These are phyloP conservation scores for Andrena marginata DNA, from an alignment of 2,888 invertebrate genomes.

Conservation along the genomic window DNA sequence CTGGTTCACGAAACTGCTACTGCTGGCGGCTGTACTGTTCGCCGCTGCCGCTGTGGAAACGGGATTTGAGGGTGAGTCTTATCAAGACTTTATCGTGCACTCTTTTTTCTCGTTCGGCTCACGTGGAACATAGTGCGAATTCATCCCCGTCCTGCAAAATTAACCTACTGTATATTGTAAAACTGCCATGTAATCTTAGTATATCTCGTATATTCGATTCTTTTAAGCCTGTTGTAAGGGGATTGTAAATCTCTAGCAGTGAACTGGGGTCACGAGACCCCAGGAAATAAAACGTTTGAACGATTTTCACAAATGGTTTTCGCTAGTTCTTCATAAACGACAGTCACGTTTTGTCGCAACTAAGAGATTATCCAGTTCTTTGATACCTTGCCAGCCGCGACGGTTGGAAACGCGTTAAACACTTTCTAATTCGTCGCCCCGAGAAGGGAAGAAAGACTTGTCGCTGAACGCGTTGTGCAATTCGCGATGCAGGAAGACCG, in stretches of 20 bases:
- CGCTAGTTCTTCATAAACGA: neutral
- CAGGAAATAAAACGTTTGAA: too few species aligned
- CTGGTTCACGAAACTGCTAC: conserved; percentile 75
- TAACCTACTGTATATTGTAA: too few species aligned
- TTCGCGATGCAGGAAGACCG: conserved; percentile 49
- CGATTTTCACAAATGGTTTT: neutral
- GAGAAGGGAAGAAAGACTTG: conserved; percentile 50
- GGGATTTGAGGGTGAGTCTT: conserved; percentile 63
- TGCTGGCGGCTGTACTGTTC: conserved; percentile 50
- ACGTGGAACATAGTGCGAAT: neutral
- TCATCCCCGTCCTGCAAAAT: too few species aligned
- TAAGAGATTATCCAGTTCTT: conserved; percentile 19
- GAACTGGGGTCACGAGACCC: too few species aligned
- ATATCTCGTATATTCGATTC: too few species aligned
- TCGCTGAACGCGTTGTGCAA: conserved; percentile 49
- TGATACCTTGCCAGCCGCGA: conserved; percentile 7
- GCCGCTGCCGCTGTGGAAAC: conserved; percentile 18
- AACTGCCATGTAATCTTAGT: too few species aligned
- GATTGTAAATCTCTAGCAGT: too few species aligned
- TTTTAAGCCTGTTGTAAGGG: too few species aligned
- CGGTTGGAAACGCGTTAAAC: conserved; percentile 46
- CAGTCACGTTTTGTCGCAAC: neutral
- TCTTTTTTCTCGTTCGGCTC: neutral
- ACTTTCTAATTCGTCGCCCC: conserved; percentile 55
- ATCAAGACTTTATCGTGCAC: neutral